Conservation (phyloP, 2,113 vertebrate species). For the Pterocles orientalis region DNA sequence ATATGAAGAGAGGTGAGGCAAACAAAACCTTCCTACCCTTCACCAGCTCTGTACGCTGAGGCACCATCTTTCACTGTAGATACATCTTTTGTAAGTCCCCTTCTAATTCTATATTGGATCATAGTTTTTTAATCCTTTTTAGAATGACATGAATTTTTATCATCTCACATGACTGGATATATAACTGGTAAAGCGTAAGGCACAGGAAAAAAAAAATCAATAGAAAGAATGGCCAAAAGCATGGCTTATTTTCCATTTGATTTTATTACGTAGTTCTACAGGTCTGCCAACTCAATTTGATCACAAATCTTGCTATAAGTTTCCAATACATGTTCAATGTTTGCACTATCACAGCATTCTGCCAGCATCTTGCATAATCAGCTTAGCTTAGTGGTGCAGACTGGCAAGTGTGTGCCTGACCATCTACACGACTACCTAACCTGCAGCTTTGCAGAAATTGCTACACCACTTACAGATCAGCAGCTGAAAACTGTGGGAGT, state of each 20-base stretch:
- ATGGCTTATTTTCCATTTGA: not conserved
- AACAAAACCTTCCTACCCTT: not conserved
- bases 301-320: not conserved
- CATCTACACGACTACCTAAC: not conserved
- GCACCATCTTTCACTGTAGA: not conserved
- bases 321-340: not conserved
- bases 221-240: not conserved
- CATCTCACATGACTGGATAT: not conserved
- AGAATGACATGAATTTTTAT: not conserved
- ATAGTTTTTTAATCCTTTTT: not conserved
- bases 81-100: not conserved
- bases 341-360: not conserved
- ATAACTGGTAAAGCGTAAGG: not conserved
- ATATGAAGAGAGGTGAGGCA: not conserved
- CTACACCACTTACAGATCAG: not conserved
- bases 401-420: rapidly evolving
- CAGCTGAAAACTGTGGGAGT: not conserved
- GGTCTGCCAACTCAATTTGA: not conserved
- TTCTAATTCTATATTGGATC: not conserved
- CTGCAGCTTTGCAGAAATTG: not conserved
- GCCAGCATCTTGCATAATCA: not conserved
- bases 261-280: not conserved
- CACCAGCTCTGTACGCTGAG: not conserved
- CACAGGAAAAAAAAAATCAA: not conserved
- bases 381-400: not conserved